Conservation (phyloP, 2,113 vertebrate genomes). For the Hystrix brachyura region DNA sequence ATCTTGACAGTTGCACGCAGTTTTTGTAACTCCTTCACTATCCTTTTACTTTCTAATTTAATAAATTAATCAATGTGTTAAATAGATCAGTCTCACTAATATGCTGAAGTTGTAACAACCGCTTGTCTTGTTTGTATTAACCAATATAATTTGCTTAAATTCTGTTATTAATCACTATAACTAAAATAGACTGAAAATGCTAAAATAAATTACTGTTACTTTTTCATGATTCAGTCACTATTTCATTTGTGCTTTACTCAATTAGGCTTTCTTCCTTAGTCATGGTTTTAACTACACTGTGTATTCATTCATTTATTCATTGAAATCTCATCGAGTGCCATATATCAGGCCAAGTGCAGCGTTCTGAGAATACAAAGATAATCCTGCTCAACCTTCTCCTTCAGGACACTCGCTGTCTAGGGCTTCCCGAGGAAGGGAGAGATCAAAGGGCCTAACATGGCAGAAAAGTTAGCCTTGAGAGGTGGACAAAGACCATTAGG, state of each 20-base stretch:
- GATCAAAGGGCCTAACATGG: neutral
- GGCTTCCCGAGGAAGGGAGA: neutral
- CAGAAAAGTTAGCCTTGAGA: conserved; percentile 19
- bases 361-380: conserved; percentile 1
- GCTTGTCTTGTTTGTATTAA: conserved; percentile 8
- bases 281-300: conserved; percentile 44
- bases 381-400: neutral
- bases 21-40: conserved; percentile 30
- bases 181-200: neutral
- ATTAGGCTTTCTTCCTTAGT: conserved; percentile 4
- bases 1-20: neutral
- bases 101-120: conserved; percentile 16
- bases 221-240: conserved; percentile 18
- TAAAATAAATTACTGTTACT: conserved; percentile 30
- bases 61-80: conserved; percentile 23
- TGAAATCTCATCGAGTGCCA: conserved; percentile 5
- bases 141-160: neutral
- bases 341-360: neutral
- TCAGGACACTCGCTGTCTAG: neutral
- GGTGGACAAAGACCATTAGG: neutral
- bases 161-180: neutral
- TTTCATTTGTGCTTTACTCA: conserved; percentile 38
- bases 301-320: neutral
- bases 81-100: neutral
- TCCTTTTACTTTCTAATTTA: conserved; percentile 40